These are phyloP conservation scores for Popillia japonica DNA, from an alignment of 1,140 invertebrate genomes.

Conservation along the genomic window DNA sequence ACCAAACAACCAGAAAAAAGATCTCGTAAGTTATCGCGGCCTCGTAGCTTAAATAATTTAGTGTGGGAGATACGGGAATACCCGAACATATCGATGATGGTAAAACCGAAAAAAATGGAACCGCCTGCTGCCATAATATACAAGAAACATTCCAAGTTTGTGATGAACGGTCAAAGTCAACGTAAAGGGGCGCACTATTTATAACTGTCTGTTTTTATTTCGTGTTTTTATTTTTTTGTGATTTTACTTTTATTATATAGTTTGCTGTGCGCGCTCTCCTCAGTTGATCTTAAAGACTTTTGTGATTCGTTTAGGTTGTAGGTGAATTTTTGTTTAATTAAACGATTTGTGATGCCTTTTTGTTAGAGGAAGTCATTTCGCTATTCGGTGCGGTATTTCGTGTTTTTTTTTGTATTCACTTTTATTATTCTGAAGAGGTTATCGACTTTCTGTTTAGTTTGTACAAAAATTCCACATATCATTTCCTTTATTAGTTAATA, in stretches of 20 bases:
- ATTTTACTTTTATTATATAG: conserved; percentile 26
- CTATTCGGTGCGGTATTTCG: conserved; percentile 27
- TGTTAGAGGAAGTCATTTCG: conserved; percentile 34
- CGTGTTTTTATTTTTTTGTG: not conserved
- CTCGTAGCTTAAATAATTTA: conserved; percentile 84
- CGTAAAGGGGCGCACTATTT: conserved; percentile 57
- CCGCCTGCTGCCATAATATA: conserved; percentile 56
- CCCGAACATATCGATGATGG: conserved; percentile 57
- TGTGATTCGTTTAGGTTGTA: conserved; percentile 47
- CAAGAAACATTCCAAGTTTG: conserved; percentile 59
- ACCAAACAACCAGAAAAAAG: conserved; percentile 83
- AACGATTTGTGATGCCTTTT: conserved; percentile 45
- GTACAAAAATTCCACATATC: conserved; percentile 33
- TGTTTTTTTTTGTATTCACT: not conserved
- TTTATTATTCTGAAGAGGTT: conserved; percentile 9
- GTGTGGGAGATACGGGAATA: conserved; percentile 71
- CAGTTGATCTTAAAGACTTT: conserved; percentile 34
- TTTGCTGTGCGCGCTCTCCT: conserved; percentile 11
- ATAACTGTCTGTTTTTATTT: conserved; percentile 46
- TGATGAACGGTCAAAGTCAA: conserved; percentile 51
- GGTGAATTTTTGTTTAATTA: conserved; percentile 49
- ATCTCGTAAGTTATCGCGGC: conserved; percentile 77
- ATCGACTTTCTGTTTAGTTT: conserved; percentile 22
- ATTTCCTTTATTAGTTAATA: conserved; percentile 19
- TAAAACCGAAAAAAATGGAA: conserved; percentile 55